phyloP scores from a whole-genome alignment of 2,888 invertebrate species.

The Apotomis turbidana region DNA sequence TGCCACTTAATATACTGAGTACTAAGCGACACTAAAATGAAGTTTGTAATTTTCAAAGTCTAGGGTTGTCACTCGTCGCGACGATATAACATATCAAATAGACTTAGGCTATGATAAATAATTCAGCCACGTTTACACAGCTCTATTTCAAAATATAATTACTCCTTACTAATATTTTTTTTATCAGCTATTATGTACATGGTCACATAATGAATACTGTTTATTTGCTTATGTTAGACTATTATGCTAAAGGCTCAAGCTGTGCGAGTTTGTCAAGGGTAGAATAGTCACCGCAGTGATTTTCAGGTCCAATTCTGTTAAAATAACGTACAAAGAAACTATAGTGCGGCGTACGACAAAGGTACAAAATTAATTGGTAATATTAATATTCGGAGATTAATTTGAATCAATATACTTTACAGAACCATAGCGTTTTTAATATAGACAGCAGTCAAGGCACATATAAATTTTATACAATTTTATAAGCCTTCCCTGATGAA shows the following conservation, averaged over 20 bases:
- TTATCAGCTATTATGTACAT: conserved; percentile 47
- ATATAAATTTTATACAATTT: neutral
- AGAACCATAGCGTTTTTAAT: neutral
- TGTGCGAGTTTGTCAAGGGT: neutral
- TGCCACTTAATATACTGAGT: neutral
- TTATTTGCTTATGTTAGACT: conserved; percentile 27
- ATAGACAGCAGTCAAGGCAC: conserved; percentile 3
- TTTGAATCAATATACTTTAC: neutral
- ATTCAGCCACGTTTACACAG: conserved; percentile 75
- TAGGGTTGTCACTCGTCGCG: conserved; percentile 16
- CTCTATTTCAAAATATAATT: conserved; percentile 53
- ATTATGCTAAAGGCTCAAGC: conserved; percentile 12
- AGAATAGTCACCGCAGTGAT: neutral
- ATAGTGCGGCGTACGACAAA: neutral
- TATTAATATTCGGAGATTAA: neutral
- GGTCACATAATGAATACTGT: conserved; percentile 37
- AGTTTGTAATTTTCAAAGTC: neutral
- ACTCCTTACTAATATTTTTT: conserved; percentile 48
- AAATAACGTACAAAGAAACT: neutral
- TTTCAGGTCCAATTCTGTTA: neutral
- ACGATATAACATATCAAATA: conserved; percentile 46
- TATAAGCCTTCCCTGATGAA: conserved; percentile 4
- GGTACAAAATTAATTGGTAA: neutral
- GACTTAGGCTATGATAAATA: conserved; percentile 71
- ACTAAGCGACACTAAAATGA: neutral